A percentile compares a stretch with the other conserved stretches of the same genome.
These are phyloP conservation scores for Girardinichthys multiradiatus DNA, from an alignment of 2,113 vertebrate genomes.

Conservation along the genomic window DNA sequence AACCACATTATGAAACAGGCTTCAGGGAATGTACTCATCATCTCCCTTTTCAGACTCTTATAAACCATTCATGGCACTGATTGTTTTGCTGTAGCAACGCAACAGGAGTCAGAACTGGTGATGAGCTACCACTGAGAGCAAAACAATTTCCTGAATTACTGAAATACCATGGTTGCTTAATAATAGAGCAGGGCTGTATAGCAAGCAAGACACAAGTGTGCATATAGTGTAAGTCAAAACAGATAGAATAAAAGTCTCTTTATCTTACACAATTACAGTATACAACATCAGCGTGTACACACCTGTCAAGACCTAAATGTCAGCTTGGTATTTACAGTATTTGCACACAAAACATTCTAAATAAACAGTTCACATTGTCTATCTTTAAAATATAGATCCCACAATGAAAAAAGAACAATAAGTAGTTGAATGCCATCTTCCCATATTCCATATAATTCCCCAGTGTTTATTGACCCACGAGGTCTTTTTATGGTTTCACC, in stretches of 20 bases:
- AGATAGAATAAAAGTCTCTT: neutral
- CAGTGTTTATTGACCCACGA: neutral
- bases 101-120: constrained; percentile 54
- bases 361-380: neutral
- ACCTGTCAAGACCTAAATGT: neutral
- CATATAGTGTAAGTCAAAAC: neutral
- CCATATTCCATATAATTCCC: neutral
- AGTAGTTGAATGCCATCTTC: neutral
- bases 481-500: neutral
- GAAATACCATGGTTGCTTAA: constrained; percentile 26
- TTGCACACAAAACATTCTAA: neutral
- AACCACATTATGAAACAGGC: constrained; percentile 55
- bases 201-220: neutral
- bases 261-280: neutral
- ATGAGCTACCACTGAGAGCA: constrained; percentile 49
- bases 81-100: constrained; percentile 63
- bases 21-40: constrained; percentile 61
- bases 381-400: neutral
- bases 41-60: constrained; percentile 65
- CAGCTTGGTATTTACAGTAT: neutral
- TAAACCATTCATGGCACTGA: constrained; percentile 72
- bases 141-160: constrained; percentile 49
- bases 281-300: neutral
- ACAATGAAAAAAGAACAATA: too few relatives aligned
- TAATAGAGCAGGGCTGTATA: constrained; percentile 17